Percentiles rank a stretch among this genome's conserved stretches.
These are phyloP conservation scores for Dryocosmus kuriphilus DNA, from an alignment of 2,888 invertebrate genomes.

Conservation along the genomic window DNA sequence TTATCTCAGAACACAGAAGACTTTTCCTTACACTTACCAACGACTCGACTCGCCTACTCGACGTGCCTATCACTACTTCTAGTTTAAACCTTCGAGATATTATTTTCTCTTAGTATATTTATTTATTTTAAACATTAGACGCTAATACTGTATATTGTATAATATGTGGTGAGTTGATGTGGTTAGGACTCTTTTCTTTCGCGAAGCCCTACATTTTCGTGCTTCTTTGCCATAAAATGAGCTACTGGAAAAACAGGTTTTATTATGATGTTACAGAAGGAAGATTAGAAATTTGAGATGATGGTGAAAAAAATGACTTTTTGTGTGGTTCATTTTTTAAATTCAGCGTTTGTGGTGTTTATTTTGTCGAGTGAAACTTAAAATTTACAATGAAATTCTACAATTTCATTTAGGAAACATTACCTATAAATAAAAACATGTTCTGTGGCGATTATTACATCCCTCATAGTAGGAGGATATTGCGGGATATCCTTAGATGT, in stretches of 20 bases:
- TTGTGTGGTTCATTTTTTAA: not conserved
- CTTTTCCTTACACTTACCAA: conserved; percentile 23
- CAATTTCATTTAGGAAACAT: too few relatives aligned
- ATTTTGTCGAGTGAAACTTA: not conserved
- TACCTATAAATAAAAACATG: too few relatives aligned
- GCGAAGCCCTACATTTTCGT: conserved; percentile 25
- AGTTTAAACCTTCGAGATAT: not conserved
- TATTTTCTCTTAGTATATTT: not conserved
- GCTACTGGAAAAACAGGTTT: conserved; percentile 38
- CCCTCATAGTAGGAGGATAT: too few relatives aligned
- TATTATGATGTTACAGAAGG: not conserved
- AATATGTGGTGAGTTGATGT: not conserved
- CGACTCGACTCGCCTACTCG: not conserved
- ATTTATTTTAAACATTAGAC: not conserved
- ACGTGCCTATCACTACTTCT: not conserved
- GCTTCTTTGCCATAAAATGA: too few relatives aligned
- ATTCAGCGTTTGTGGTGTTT: not conserved
- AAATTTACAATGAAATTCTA: too few relatives aligned
- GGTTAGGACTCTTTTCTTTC: conserved; percentile 10
- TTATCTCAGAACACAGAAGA: conserved; percentile 13
- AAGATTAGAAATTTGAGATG: not conserved
- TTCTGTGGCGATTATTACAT: too few relatives aligned
- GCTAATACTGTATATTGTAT: not conserved
- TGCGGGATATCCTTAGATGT: too few relatives aligned
- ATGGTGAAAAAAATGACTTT: not conserved